Percentiles rank a stretch among this genome's conserved stretches.
phyloP scores from a whole-genome alignment of 2,888 invertebrate species.

The Cryptus armator region DNA sequence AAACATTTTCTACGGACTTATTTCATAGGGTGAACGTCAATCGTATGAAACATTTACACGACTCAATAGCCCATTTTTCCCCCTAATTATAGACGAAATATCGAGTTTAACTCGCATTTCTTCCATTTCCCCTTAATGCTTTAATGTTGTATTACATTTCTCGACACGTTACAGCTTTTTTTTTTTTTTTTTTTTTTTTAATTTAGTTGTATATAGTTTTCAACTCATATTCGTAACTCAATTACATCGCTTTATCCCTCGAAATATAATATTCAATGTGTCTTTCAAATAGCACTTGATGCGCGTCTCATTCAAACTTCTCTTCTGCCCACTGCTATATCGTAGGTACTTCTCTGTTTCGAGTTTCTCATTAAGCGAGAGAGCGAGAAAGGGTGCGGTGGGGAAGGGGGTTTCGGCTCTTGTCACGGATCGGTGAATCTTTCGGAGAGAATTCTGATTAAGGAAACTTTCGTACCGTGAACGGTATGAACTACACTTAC shows the following conservation, averaged over 20 bases:
- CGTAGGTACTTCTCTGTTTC: constrained; percentile 52
- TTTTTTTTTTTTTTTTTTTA: not conserved
- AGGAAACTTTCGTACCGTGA: constrained; percentile 68
- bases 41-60: not conserved
- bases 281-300: constrained; percentile 3
- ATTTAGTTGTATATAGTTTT: not conserved
- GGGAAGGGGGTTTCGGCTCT: constrained; percentile 48
- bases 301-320: constrained; percentile 16
- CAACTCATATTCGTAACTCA: not conserved
- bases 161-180: not conserved
- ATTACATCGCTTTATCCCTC: not conserved
- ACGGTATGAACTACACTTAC: constrained; percentile 61
- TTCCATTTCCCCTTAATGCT: no score
- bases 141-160: not conserved
- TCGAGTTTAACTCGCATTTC: no score
- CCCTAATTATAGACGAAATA: not conserved
- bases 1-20: not conserved
- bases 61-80: not conserved
- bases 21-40: not conserved
- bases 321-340: constrained; percentile 21
- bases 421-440: constrained; percentile 68
- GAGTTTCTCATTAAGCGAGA: constrained; percentile 66
- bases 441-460: constrained; percentile 68
- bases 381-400: constrained; percentile 32
- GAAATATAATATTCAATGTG: not conserved